Conservation (phyloP, 2,113 vertebrate species). For the Tragelaphus scriptus region DNA sequence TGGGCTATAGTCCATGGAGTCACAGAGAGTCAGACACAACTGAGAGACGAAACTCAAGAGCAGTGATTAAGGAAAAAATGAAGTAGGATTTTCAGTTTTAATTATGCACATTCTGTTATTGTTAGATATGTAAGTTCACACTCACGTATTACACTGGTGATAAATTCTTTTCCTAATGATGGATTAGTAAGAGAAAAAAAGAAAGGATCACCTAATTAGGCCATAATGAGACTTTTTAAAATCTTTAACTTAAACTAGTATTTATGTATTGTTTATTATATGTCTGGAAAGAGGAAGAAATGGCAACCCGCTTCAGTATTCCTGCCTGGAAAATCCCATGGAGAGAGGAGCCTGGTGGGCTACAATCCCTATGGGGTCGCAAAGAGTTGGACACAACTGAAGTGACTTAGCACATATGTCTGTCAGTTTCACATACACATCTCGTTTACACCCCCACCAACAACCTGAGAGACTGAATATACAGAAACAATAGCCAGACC, state of each 20-base stretch:
- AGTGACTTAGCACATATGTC: not conserved
- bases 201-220: not conserved
- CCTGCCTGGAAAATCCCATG: not conserved
- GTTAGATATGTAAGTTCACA: not conserved
- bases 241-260: not conserved
- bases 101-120: not conserved
- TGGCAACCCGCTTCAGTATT: not conserved
- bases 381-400: not conserved
- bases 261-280: not conserved
- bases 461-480: not conserved
- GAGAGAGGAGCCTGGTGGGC: not conserved
- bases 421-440: not conserved
- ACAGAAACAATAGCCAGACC: not conserved
- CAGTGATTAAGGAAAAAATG: not conserved
- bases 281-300: not conserved
- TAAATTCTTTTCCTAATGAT: not conserved
- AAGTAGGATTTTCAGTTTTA: not conserved
- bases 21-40: not conserved
- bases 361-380: not conserved
- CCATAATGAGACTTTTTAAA: not conserved
- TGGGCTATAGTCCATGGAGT: not conserved
- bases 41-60: not conserved
- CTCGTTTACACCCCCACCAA: not conserved
- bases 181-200: not conserved
- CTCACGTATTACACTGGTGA: not conserved